These are phyloP conservation scores for Oxytorus armatus DNA, from an alignment of 2,888 invertebrate genomes.

Conservation along the genomic window DNA sequence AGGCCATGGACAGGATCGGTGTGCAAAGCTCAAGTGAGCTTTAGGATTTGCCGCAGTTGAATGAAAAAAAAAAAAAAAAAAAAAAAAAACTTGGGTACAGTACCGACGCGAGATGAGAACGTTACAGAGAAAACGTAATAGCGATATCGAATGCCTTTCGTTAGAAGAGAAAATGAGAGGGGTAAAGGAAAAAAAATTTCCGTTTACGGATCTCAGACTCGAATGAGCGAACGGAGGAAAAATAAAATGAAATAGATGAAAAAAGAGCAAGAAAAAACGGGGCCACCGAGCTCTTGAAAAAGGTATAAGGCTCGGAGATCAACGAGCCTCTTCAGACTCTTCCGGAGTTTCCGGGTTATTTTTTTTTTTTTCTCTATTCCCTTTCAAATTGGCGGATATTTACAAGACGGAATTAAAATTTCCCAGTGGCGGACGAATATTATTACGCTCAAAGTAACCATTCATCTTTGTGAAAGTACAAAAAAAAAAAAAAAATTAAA, in stretches of 20 bases:
- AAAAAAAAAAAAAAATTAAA: too few species aligned
- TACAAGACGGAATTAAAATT: too few species aligned
- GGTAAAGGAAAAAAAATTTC: too few species aligned
- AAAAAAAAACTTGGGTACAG: conserved; percentile 56
- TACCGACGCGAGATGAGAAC: conserved; percentile 24
- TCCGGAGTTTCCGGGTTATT: not conserved
- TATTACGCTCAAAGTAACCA: too few species aligned
- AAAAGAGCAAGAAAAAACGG: conserved; percentile 10
- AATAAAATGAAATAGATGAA: conserved; percentile 9
- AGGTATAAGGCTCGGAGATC: not conserved
- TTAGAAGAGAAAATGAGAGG: conserved; percentile 39
- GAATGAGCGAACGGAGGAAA: not conserved
- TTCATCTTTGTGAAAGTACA: too few species aligned
- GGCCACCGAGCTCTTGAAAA: conserved; percentile 27
- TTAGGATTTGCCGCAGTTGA: conserved; percentile 45
- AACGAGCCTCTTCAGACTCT: not conserved
- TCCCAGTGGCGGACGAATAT: too few species aligned
- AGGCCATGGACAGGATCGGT: conserved; percentile 33
- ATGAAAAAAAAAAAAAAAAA: too few species aligned
- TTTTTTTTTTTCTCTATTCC: not conserved
- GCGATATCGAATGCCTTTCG: conserved; percentile 66
- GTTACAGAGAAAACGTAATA: conserved; percentile 63
- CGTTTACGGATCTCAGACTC: not conserved
- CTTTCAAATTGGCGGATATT: not conserved
- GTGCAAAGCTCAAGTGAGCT: conserved; percentile 52